phyloP scores from a whole-genome alignment of 2,888 invertebrate genomes.

The Drosophila paracracens region DNA sequence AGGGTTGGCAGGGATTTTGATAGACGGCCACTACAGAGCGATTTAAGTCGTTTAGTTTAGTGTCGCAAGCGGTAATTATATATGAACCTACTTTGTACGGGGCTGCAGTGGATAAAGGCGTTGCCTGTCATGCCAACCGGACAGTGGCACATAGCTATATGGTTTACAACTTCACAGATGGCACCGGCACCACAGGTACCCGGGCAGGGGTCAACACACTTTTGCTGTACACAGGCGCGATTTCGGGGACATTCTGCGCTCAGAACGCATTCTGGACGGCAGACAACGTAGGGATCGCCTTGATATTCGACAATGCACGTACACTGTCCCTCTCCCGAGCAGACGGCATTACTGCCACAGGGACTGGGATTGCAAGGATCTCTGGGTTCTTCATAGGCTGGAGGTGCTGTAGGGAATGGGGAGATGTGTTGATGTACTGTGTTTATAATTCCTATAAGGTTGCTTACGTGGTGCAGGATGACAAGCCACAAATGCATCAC shows the following conservation, averaged over 20 bases:
- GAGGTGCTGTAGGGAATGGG: conserved; percentile 53
- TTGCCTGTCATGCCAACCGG: conserved; percentile 90
- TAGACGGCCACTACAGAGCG: conserved; percentile 73
- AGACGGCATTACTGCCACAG: conserved; percentile 92
- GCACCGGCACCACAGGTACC: conserved; percentile 90
- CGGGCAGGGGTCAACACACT: conserved; percentile 90
- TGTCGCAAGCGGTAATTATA: not conserved
- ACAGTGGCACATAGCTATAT: conserved; percentile 90
- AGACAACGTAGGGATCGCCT: conserved; percentile 89
- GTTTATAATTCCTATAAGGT: not conserved
- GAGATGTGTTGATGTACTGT: not conserved
- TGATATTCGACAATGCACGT: conserved; percentile 89
- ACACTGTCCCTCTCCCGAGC: conserved; percentile 88
- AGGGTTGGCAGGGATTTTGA: conserved; percentile 89
- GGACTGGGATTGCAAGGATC: conserved; percentile 90
- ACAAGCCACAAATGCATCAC: conserved; percentile 90
- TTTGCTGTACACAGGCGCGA: conserved; percentile 89
- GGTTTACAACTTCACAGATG: conserved; percentile 89
- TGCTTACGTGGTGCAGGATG: conserved; percentile 75
- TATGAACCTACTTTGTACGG: conserved; percentile 82
- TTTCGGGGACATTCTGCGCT: conserved; percentile 89
- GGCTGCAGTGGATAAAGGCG: conserved; percentile 87
- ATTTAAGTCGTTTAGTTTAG: conserved; percentile 18
- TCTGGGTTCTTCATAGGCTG: conserved; percentile 80
- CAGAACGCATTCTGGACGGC: conserved; percentile 90